Conservation (phyloP, 2,113 vertebrate genomes). For the Colistium nudipinnis region DNA sequence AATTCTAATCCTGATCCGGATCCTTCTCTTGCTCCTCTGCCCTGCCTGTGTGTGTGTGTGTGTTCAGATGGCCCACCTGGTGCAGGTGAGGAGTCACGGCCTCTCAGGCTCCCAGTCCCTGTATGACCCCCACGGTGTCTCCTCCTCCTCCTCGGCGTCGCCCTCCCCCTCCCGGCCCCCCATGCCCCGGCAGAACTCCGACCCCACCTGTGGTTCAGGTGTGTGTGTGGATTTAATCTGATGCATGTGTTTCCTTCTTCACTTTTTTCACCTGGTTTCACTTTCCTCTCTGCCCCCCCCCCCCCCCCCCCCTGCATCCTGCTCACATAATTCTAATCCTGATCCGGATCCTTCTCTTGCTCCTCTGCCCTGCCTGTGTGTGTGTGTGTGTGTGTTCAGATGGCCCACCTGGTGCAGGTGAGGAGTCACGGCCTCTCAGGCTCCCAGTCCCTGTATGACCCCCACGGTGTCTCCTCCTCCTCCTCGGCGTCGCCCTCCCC, state of each 20-base stretch:
- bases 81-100: constrained; percentile 95
- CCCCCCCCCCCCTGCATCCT: constrained; percentile 5
- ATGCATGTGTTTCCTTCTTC: constrained; percentile 26
- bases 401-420: constrained; percentile 94
- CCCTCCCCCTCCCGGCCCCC: constrained; percentile 93
- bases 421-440: constrained; percentile 96
- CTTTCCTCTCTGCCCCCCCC: neutral
- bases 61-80: constrained; percentile 90
- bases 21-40: constrained; percentile 52
- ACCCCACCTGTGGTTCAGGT: constrained; percentile 96
- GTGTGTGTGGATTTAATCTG: constrained; percentile 23
- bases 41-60: constrained; percentile 46
- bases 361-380: constrained; percentile 39
- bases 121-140: constrained; percentile 94
- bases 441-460: constrained; percentile 97
- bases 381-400: constrained; percentile 71
- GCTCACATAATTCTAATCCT: constrained; percentile 19
- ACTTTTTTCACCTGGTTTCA: constrained; percentile 11
- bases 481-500: constrained; percentile 93
- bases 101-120: constrained; percentile 97
- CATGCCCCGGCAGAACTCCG: constrained; percentile 99
- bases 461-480: constrained; percentile 93
- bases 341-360: constrained; percentile 51
- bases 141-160: constrained; percentile 93
- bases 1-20: constrained; percentile 30